Percentiles rank a stretch among this genome's conserved stretches.
phyloP scores from a whole-genome alignment of 2,113 vertebrate species.

The Actinemys pallida region DNA sequence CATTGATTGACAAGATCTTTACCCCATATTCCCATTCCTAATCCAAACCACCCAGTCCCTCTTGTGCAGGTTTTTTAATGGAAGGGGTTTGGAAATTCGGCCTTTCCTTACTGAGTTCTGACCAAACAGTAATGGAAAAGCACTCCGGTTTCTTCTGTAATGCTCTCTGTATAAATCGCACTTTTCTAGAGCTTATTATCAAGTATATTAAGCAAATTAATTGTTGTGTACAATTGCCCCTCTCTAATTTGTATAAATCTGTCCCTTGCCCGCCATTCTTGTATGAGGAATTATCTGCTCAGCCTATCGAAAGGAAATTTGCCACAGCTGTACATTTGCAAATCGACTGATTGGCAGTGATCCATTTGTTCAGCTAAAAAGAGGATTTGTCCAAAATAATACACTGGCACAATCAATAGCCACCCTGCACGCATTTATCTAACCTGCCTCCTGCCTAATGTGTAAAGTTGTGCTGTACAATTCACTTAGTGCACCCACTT shows the following conservation, averaged over 20 bases:
- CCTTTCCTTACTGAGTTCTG: background rate
- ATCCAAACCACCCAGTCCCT: background rate
- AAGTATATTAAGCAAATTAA: background rate
- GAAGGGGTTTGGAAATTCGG: fast-evolving
- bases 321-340: background rate
- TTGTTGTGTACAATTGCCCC: background rate
- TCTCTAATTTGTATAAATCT: background rate
- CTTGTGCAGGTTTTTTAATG: background rate
- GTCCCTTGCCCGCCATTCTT: background rate
- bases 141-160: background rate
- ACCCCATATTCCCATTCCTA: background rate
- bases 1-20: background rate
- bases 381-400: background rate
- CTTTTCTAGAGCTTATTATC: background rate
- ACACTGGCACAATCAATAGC: background rate
- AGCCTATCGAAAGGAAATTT: background rate
- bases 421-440: background rate
- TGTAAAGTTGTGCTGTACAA: background rate
- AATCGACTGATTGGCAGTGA: background rate
- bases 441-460: background rate
- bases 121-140: background rate
- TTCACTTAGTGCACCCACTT: too few relatives aligned
- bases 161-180: background rate
- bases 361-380: background rate
- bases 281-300: background rate